A percentile compares a stretch with the other conserved stretches of the same genome.
Evolutionary conservation across 2,113 vertebrate species (phyloP).

Genomic region (Craseonycteris thonglongyai): DNA sequence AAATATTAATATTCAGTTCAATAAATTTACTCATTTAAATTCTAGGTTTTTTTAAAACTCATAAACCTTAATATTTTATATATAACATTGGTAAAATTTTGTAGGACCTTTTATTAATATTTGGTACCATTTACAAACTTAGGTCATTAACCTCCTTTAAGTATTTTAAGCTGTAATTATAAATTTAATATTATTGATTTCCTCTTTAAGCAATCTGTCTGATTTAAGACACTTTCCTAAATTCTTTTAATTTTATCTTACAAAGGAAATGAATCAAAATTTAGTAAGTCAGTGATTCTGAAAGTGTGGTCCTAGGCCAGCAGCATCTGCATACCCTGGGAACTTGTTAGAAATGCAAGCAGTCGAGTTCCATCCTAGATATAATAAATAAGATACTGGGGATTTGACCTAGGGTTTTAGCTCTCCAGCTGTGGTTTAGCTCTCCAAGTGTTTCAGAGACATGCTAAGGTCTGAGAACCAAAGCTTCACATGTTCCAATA

Average conservation of each 20-base stretch:
- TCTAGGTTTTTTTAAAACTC: not conserved
- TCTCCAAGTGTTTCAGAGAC: not conserved
- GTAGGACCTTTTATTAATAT: not conserved
- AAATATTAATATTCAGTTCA: not conserved
- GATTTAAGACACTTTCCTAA: not conserved
- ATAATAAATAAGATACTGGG: not conserved
- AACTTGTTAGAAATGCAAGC: not conserved
- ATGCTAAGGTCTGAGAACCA: not conserved
- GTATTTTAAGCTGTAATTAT: not conserved
- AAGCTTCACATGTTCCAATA: not conserved
- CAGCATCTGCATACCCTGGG: not conserved
- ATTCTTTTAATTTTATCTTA: not conserved
- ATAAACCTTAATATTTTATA: not conserved
- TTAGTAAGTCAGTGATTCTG: not conserved
- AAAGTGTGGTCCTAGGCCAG: not conserved
- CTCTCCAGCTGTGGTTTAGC: not conserved
- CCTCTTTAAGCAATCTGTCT: not conserved
- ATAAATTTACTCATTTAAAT: not conserved
- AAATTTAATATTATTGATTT: conserved; percentile 11
- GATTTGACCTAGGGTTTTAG: rapidly evolving
- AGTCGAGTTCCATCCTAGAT: not conserved
- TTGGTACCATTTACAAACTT: not conserved
- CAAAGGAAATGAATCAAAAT: not conserved
- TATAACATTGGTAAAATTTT: not conserved
- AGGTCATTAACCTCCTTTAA: not conserved